phyloP scores from a whole-genome alignment of 2,113 vertebrate genomes.

The Poeciliopsis occidentalis region DNA sequence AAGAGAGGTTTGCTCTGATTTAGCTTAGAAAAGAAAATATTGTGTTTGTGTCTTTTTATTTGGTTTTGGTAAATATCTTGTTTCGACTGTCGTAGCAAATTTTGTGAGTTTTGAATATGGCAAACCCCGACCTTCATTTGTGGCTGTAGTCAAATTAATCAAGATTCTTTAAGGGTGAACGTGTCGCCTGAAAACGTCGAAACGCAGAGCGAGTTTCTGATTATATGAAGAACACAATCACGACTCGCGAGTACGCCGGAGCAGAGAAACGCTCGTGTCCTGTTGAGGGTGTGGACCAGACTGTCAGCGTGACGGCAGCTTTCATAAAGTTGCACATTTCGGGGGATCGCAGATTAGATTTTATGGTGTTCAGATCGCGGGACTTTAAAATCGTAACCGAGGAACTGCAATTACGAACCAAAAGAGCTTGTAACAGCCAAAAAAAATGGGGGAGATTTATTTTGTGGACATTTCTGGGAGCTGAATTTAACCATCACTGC shows the following conservation, averaged over 20 bases:
- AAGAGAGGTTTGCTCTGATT: no score
- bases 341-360: background rate
- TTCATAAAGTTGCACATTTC: background rate
- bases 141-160: background rate
- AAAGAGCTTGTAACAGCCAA: conserved; percentile 3
- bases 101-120: background rate
- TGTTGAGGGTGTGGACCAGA: no score
- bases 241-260: background rate
- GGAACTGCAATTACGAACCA: background rate
- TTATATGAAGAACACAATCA: background rate
- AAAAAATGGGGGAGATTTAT: conserved; percentile 21
- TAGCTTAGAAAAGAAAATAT: no score
- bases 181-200: background rate
- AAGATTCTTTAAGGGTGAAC: background rate
- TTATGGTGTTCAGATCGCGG: background rate
- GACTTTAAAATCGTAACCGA: background rate
- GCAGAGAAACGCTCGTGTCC: background rate
- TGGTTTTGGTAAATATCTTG: no score
- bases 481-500: conserved; percentile 4
- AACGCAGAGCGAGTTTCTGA: background rate
- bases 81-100: background rate
- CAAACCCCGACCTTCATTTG: background rate
- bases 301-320: background rate
- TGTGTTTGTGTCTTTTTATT: no score
- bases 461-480: conserved; percentile 20